Conservation (phyloP, 2,888 invertebrate species). For the Vesta saturnalis region DNA sequence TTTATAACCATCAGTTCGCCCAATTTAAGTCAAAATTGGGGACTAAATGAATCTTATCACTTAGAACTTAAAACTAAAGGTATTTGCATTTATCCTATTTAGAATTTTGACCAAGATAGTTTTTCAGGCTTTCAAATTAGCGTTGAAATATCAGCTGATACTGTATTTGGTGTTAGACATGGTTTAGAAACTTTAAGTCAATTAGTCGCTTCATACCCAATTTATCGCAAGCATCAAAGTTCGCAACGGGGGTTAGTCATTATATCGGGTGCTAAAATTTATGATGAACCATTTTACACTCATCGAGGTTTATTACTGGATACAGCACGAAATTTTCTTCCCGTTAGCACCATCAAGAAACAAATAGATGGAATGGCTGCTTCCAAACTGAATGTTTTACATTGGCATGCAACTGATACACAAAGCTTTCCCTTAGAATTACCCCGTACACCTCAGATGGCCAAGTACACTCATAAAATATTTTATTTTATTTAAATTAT, state of each 20-base stretch:
- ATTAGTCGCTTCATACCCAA: conserved; percentile 64
- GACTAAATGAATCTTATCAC: conserved; percentile 75
- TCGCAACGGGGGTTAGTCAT: conserved; percentile 68
- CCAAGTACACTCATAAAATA: conserved; percentile 64
- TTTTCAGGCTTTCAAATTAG: conserved; percentile 63
- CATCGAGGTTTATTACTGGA: conserved; percentile 92
- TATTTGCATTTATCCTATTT: not conserved
- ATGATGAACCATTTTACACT: conserved; percentile 82
- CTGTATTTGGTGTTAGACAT: conserved; percentile 79
- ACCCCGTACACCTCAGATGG: conserved; percentile 77
- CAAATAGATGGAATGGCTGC: conserved; percentile 88
- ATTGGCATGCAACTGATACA: conserved; percentile 92
- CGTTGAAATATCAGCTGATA: conserved; percentile 68
- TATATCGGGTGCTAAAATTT: conserved; percentile 70
- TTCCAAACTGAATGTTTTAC: conserved; percentile 90
- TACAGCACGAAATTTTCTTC: conserved; percentile 87
- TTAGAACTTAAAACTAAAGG: conserved; percentile 53
- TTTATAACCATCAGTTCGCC: conserved; percentile 65
- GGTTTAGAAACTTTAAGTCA: conserved; percentile 81
- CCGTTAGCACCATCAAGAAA: conserved; percentile 72
- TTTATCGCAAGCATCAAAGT: conserved; percentile 35
- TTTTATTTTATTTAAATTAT: not conserved
- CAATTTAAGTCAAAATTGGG: conserved; percentile 68
- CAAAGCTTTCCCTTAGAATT: conserved; percentile 92
- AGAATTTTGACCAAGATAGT: not conserved